Base-by-base conservation (phyloP, 2,888 invertebrate species). In the Eupsilia transversa region DNA sequence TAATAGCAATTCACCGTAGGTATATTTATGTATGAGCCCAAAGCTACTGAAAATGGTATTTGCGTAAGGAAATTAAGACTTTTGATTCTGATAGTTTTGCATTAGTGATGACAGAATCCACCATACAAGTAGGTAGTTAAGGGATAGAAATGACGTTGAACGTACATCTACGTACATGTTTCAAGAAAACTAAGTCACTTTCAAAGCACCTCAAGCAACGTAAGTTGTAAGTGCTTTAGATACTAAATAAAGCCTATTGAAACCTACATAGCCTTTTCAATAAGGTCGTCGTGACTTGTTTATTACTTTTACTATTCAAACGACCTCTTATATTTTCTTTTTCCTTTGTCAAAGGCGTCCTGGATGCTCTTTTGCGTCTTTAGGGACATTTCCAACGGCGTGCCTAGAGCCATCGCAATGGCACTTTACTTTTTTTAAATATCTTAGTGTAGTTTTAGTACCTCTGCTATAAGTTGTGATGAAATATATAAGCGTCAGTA, bases 261-360 rank as follows among this genome's bases (percentile, higher is more conserved):
- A 77, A 61, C 59, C 35, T 43, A 35, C 9, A 46, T 12, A 60
- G 59, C 59, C 33, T 61, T 75, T 75, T 83, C 66, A 75, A 74
- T 72, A 82, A 83, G 65, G 41, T 69, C 59, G 41, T 69, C 59
- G 61, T 41, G 56, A 79, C 72, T 79, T 76, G 56, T 79, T 72
- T 80, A 83, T 82, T 83, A 76, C 83, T 82, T 76, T 73, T 67
- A 57, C 46, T 41, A 54, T 76, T 72, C 72, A 60, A 60, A 43
- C 59, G 43, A 59, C 67, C 69, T 69, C 41, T 79, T 73, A 67
- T 67, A 68, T 82, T 70, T 54, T 54, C 66, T 57, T 75, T 79
- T 75, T 33, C 60, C 46, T 66, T 82, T 69, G 69, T 80, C 69
- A 76, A 83, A 82, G 72, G 59, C 66, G 69, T 63, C 66, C 12